Conservation (phyloP, 2,797 vertebrate genomes). For the Monodelphis domestica region DNA sequence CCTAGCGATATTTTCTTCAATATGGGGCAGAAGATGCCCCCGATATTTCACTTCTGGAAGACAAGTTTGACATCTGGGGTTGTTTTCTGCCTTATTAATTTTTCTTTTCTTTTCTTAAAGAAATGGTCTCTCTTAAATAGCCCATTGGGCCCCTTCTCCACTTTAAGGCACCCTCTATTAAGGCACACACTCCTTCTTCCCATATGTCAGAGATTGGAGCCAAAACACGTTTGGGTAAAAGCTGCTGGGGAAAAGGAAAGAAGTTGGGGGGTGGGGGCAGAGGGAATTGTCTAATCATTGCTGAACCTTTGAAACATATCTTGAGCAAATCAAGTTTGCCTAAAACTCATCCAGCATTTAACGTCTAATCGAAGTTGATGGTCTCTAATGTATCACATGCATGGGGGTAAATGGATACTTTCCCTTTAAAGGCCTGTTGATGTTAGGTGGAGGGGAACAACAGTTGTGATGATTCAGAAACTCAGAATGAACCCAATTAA, state of each 20-base stretch:
- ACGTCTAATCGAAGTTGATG: constrained; percentile 85
- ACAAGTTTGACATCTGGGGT: constrained; percentile 13
- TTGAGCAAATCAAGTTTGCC: constrained; percentile 88
- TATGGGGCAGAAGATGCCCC: background rate
- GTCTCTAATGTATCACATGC: constrained; percentile 83
- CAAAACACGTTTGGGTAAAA: constrained; percentile 69
- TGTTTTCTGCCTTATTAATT: constrained; percentile 62
- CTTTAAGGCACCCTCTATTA: background rate
- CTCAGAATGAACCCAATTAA: constrained; percentile 89
- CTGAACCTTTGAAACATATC: constrained; percentile 80
- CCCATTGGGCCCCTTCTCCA: constrained; percentile 22
- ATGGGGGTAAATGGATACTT: constrained; percentile 83
- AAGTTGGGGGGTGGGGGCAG: constrained; percentile 50
- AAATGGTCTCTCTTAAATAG: constrained; percentile 56
- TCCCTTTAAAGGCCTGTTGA: constrained; percentile 87
- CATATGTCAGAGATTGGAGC: constrained; percentile 61
- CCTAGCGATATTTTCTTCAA: background rate
- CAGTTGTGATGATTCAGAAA: constrained; percentile 88
- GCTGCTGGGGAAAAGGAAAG: background rate
- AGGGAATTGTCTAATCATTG: constrained; percentile 80
- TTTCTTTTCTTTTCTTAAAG: constrained; percentile 49
- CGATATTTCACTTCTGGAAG: constrained; percentile 42
- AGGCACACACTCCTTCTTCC: constrained; percentile 48
- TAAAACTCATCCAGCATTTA: constrained; percentile 84
- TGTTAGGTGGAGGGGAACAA: constrained; percentile 85